Evolutionary conservation across 2,113 vertebrate species (phyloP).

Genomic region (Hippocampus zosterae): DNA sequence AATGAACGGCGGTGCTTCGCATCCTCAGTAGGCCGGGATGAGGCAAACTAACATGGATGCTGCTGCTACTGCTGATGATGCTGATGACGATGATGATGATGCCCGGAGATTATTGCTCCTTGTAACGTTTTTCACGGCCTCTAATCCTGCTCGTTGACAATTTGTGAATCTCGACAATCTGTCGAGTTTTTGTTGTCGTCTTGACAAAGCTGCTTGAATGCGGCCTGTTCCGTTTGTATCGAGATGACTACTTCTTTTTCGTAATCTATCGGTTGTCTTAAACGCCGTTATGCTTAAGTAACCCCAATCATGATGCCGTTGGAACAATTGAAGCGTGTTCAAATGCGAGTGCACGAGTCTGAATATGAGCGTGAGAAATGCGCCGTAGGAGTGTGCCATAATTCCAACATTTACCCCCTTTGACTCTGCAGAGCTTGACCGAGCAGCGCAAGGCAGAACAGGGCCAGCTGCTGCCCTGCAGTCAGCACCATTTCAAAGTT

Average conservation of each 20-base stretch:
- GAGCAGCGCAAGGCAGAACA: neutral
- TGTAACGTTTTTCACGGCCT: constrained; percentile 21
- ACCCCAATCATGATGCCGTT: neutral
- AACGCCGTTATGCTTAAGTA: neutral
- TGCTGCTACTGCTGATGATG: constrained; percentile 53
- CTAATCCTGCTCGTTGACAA: constrained; percentile 31
- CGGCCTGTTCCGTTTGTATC: constrained; percentile 19
- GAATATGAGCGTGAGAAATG: neutral
- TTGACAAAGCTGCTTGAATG: neutral
- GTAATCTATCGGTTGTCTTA: neutral
- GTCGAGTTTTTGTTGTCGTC: neutral
- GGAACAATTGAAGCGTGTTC: constrained; percentile 7
- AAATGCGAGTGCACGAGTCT: neutral
- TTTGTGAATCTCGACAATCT: neutral
- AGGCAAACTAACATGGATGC: constrained; percentile 71
- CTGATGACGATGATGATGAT: constrained; percentile 26
- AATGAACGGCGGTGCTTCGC: constrained; percentile 42
- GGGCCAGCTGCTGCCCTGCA: constrained; percentile 41
- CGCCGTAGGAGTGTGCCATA: neutral
- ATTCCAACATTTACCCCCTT: neutral
- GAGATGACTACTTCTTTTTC: constrained; percentile 32
- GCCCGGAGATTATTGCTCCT: constrained; percentile 53
- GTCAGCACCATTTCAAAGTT: constrained; percentile 11
- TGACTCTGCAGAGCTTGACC: neutral
- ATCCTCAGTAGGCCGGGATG: constrained; percentile 56